Evolutionary conservation across 2,113 vertebrate species (phyloP), one percentile per base, ranked within the genome.

Genomic region (Anguilla japonica): DNA sequence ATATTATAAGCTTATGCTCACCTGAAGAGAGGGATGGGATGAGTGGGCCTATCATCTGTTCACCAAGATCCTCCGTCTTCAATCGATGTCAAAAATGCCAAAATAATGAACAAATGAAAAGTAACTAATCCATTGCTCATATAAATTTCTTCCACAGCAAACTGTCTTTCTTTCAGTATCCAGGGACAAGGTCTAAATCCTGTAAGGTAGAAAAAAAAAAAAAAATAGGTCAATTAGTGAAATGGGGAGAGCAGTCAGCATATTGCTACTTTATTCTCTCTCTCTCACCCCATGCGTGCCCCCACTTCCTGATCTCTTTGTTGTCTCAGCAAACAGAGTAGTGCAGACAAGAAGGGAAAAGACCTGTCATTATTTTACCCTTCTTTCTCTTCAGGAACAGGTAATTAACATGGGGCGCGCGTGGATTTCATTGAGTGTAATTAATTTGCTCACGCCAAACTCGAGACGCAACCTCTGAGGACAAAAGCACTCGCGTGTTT

Each of bases 371-470:
- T 80, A 84, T 81, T 80, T 34, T 79, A 26, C 83, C 87, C 56
- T 2, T 22, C 83, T 13, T 67, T 60, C 75, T 34, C 63, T 56
- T n/a, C 71, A 84, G 83, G 84, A 78, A 79, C 50, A 81, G 29
- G 71, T 83, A 39, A 85, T 88, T 81, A 88, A 60, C 81, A 85
- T 53, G 40, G 18, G 79, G 43, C 41, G 56, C 71, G 40, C 53
- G 43, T 67, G 84, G 75, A 81, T 78, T 85, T 85, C 82, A 87
- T 85, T 78, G 39, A 71, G 5, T 2, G 57, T 85, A 91, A 88
- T 88, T 87, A 88, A 89, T 84, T 50, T 75, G 71, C 41, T 75
- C 39, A 26, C 56, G 82, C 87, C 15, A 16, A 85, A 82, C 13
- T 63, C 16, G n/a, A 67, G 41, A 86, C 43, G 16, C 53, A 63